Evolutionary conservation across 1,140 invertebrate species (phyloP), one percentile per base, ranked within the genome.

Genomic region (Neoseiulus cucumeris): DNA sequence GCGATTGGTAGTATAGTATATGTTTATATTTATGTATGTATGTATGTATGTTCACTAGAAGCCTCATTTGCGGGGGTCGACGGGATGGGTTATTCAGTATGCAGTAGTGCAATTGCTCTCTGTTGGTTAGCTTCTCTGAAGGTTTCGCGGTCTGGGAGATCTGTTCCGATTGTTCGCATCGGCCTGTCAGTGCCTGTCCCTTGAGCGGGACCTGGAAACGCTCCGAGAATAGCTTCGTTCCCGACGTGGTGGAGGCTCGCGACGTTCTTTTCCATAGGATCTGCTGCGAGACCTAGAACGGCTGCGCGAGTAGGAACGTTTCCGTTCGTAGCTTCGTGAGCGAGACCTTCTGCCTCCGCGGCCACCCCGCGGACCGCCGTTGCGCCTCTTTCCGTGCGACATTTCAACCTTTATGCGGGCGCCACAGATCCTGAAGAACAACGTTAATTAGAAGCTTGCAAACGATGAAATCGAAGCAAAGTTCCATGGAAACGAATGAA

Each of bases 321-420:
- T 59, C 25, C 51, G 17, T 25, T 59, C 51, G 51, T 59, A 18
- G 51, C 51, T 59, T 29, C 51, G 17, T 17, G 51, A 59, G 51
- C 51, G 51, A 12, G 51, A 59, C 22, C 51, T 12, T 25, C 51
- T 25, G 33, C 33, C 33, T 5, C 51, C 51, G 14, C 51, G 51
- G 22, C 51, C 51, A 2, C 79, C 78, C 68, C 80, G 80, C 42
- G 83, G 79, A 66, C 83, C 79, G 59, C 85, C 83, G 68, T 85
- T 80, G 64, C 87, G 78, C 68, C 85, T 87, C 72, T 86, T 81
- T 0, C 87, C 87, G 69, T 84, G 88, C 0, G 87, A 89, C 87
- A 89, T 89, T 76, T 89, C 87, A 28, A 89, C 87, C 68, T 86
- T 80, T 55, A 90, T 85, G 72, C 87, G 81, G 18, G 84, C 85